Percentiles rank a stretch among this genome's conserved stretches.
Conservation (phyloP, 2,888 invertebrate species). For the Spisula subtruncata region DNA sequence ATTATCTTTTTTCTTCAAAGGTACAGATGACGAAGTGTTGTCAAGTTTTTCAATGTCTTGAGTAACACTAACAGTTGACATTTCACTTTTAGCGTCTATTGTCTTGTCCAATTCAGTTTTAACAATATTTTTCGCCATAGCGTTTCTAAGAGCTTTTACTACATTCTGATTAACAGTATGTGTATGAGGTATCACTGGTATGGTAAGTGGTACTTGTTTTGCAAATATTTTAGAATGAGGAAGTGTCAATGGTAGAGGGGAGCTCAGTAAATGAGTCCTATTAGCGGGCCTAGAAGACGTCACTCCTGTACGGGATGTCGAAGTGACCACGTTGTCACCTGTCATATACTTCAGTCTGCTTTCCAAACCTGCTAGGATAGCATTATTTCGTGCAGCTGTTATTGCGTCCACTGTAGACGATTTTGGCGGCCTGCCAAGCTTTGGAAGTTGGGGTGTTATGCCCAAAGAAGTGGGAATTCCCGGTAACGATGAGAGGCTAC, state of each 20-base stretch:
- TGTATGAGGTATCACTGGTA: slow-evolving; percentile 10
- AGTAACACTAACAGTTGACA: neutral
- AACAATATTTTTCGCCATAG: slow-evolving; percentile 35
- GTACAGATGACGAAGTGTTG: neutral
- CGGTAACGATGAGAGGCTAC: neutral
- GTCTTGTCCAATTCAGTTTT: neutral
- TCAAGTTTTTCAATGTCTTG: slow-evolving; percentile 27
- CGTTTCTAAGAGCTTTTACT: slow-evolving; percentile 58
- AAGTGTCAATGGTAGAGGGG: neutral
- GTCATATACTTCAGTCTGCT: neutral
- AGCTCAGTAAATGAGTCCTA: neutral
- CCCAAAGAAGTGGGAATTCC: slow-evolving; percentile 49
- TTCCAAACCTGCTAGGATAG: slow-evolving; percentile 46
- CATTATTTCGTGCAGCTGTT: neutral
- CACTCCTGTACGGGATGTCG: neutral
- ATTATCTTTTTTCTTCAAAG: slow-evolving; percentile 56
- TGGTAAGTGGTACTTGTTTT: slow-evolving; percentile 23
- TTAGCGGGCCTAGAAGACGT: neutral
- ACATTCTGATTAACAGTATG: slow-evolving; percentile 60
- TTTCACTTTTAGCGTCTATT: neutral
- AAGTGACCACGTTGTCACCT: neutral
- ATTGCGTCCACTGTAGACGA: neutral
- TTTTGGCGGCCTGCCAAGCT: slow-evolving; percentile 25
- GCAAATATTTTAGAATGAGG: neutral
- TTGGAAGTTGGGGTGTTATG: neutral